phyloP scores from a whole-genome alignment of 2,113 vertebrate species.

The Mugil cephalus region DNA sequence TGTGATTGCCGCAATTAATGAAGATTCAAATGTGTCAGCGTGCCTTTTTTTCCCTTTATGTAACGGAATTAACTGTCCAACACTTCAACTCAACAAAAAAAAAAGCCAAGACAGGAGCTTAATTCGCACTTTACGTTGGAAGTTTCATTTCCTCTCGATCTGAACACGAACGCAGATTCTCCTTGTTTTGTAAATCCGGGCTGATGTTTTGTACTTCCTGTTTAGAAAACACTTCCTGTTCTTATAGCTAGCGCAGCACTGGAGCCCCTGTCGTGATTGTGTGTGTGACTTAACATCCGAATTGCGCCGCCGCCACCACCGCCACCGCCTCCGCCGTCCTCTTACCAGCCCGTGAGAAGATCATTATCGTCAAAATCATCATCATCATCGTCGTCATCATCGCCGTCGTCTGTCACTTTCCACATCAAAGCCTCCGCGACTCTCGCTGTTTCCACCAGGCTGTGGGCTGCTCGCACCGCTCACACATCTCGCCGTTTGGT shows the following conservation, averaged over 20 bases:
- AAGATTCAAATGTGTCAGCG: conserved; percentile 17
- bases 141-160: conserved; percentile 7
- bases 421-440: conserved; percentile 56
- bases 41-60: conserved; percentile 19
- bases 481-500: conserved; percentile 64
- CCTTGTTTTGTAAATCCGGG: too few species aligned
- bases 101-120: conserved; percentile 4
- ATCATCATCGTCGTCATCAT: conserved; percentile 43
- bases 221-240: not conserved
- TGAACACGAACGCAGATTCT: too few species aligned
- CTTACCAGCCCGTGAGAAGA: conserved; percentile 38
- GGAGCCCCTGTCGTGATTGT: not conserved
- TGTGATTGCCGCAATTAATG: conserved; percentile 46
- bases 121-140: conserved; percentile 17
- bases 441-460: conserved; percentile 45
- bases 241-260: not conserved
- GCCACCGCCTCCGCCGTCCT: conserved; percentile 1
- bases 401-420: conserved; percentile 50
- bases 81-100: conserved; percentile 17
- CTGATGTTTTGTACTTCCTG: not conserved
- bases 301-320: not conserved
- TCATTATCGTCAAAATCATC: conserved; percentile 33
- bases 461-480: conserved; percentile 49
- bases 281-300: conserved; percentile 5
- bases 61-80: conserved; percentile 10